These are phyloP conservation scores for Ptychodera flava DNA, from an alignment of 35 echinoderm and acorn worm genomes.

Conservation along the genomic window DNA sequence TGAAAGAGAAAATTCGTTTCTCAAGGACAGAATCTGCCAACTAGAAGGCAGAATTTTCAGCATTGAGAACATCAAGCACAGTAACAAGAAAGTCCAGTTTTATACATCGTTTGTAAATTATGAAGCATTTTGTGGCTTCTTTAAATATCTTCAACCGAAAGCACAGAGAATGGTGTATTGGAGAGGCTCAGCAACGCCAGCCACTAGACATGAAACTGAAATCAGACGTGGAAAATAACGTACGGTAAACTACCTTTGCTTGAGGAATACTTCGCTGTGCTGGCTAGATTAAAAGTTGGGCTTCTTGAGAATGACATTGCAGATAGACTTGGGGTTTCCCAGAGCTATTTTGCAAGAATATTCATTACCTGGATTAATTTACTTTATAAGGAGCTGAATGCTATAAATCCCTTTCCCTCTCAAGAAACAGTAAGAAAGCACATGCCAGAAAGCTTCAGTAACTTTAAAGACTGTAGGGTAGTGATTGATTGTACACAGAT, in stretches of 20 bases:
- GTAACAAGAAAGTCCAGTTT: no score
- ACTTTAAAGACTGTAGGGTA: slow-evolving; percentile 58
- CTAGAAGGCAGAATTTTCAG: no score
- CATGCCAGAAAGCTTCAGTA: no score
- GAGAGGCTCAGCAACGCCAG: no score
- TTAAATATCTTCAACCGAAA: no score
- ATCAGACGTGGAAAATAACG: slow-evolving; percentile 32
- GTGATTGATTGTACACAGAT: slow-evolving; percentile 84
- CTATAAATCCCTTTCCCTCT: slow-evolving; percentile 48
- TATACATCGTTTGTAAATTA: no score
- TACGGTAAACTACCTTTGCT: slow-evolving; percentile 16
- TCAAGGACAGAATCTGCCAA: no score
- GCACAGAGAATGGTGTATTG: no score
- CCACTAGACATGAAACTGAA: no score
- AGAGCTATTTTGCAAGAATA: slow-evolving; percentile 51
- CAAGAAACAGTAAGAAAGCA: slow-evolving; percentile 33
- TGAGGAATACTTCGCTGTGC: slow-evolving; percentile 27
- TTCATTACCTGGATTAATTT: slow-evolving; percentile 72
- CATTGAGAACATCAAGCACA: no score
- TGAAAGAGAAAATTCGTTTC: no score
- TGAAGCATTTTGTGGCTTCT: no score
- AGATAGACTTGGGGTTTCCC: slow-evolving; percentile 50
- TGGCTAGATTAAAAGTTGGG: slow-evolving; percentile 55
- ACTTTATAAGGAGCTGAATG: slow-evolving; percentile 42
- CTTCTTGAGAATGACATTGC: slow-evolving; percentile 58